Conservation (phyloP, 2,113 vertebrate species). For the Hypomesus transpacificus region DNA sequence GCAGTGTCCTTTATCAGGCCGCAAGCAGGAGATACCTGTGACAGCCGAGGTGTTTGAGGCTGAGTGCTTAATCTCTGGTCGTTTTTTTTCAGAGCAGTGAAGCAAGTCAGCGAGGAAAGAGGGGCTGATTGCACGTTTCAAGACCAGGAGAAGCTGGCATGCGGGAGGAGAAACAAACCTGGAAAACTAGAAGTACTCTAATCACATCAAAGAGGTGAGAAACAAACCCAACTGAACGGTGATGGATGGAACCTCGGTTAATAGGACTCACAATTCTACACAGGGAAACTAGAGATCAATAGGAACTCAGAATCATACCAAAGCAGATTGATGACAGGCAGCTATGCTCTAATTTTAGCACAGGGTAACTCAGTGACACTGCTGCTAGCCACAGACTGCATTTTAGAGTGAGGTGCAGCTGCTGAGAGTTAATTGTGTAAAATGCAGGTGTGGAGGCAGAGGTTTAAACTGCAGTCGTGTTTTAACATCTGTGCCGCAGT, state of each 20-base stretch:
- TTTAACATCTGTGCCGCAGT: slow-evolving; percentile 30
- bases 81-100: slow-evolving; percentile 39
- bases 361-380: slow-evolving; percentile 50
- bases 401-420: slow-evolving; percentile 18
- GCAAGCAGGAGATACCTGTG: slow-evolving; percentile 56
- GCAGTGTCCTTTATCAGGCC: slow-evolving; percentile 60
- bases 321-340: slow-evolving; percentile 65
- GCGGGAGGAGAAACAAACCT: slow-evolving; percentile 35
- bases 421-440: slow-evolving; percentile 31
- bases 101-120: slow-evolving; percentile 45
- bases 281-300: slow-evolving; percentile 49
- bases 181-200: slow-evolving; percentile 38
- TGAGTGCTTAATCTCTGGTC: slow-evolving; percentile 62
- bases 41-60: slow-evolving; percentile 59
- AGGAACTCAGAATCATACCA: slow-evolving; percentile 54
- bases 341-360: slow-evolving; percentile 65
- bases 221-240: slow-evolving; percentile 64
- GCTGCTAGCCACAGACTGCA: slow-evolving; percentile 11
- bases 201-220: slow-evolving; percentile 66
- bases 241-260: slow-evolving; percentile 64
- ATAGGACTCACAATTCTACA: slow-evolving; percentile 54
- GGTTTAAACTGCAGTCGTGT: slow-evolving; percentile 5
- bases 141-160: slow-evolving; percentile 31
- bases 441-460: slow-evolving; percentile 48
- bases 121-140: slow-evolving; percentile 47